Base-by-base conservation (phyloP, 2,113 vertebrate species). In the Salminus brasiliensis region DNA sequence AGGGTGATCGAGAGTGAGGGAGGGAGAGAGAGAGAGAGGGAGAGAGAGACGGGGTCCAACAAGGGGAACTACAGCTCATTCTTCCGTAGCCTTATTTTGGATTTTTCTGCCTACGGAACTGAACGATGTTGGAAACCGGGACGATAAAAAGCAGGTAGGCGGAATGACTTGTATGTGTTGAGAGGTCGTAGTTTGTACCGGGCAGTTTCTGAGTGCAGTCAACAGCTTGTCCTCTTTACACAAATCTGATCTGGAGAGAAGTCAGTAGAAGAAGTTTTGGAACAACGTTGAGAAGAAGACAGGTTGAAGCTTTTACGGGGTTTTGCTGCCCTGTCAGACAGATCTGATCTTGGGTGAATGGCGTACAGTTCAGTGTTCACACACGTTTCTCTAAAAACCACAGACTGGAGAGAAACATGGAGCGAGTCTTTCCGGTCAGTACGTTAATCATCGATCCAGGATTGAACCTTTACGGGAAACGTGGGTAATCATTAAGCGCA, bases 381-480 rank as follows among this genome's bases (percentile, higher is more conserved):
- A n/a, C n/a, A n/a, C n/a, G n/a, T n/a, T n/a, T n/a, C n/a, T n/a
- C n/a, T n/a, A n/a, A n/a, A n/a, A n/a, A n/a, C n/a, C n/a, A n/a
- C n/a, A 8, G n/a, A 18, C 49, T 39, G 25, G 4, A n/a, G 0
- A 36, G 25, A 55, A 32, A 23, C 41, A 36, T 43, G 52, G 52
- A 27, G 10, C 16, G 30, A 34, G 30, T 0, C 23, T 27, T 30
- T 27, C 30, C 1, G 25, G 34, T 49, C 32, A 8, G 30, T 47
- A 30, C 5, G 52, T 39, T 63, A 29, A 36, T 27, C 41, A 49
- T 52, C 43, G 43, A 72, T 65, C 32, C 21, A 59, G 65, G 43
- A 43, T 79, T 79, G 53, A 72, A 52, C 77, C 77, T 52, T 8
- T 52, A 13, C 32, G 15, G 34, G 15, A 47, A 60, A 13, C 41